These are phyloP conservation scores for Zophobas morio DNA, from an alignment of 1,140 invertebrate species.

Conservation along the genomic window DNA sequence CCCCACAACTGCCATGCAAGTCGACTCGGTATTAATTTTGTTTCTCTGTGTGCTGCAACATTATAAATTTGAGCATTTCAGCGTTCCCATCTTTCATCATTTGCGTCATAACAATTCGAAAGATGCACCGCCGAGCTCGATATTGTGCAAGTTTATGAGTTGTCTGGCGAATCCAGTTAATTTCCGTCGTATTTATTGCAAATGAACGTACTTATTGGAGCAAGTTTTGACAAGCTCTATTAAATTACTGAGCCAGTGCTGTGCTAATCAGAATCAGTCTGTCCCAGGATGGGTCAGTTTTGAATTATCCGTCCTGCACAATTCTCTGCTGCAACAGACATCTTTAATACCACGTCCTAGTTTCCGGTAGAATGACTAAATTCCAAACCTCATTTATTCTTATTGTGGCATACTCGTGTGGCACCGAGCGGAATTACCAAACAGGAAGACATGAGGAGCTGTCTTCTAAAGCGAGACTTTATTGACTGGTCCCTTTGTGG, in stretches of 20 bases:
- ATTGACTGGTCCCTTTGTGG: neutral
- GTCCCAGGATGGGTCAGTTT: constrained; percentile 14
- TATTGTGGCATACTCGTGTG: neutral
- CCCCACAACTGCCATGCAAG: too few species aligned
- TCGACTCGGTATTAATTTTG: too few species aligned
- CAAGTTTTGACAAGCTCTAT: constrained; percentile 36
- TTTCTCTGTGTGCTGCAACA: too few species aligned
- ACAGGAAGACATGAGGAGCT: neutral
- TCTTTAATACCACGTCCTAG: constrained; percentile 16
- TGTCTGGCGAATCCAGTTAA: constrained; percentile 1
- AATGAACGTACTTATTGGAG: constrained; percentile 17
- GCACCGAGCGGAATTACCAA: neutral
- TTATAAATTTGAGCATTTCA: too few species aligned
- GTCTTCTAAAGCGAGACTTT: neutral
- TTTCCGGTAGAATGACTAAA: neutral
- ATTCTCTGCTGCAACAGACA: constrained; percentile 31
- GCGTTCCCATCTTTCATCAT: constrained; percentile 3
- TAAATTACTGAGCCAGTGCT: constrained; percentile 21
- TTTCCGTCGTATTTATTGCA: constrained; percentile 12
- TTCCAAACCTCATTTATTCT: neutral
- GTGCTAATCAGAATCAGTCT: constrained; percentile 35
- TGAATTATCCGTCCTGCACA: constrained; percentile 28
- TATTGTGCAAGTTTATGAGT: constrained; percentile 10
- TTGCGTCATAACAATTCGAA: neutral
- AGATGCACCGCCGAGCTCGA: neutral